Percentiles rank a stretch among this genome's conserved stretches.
These are phyloP conservation scores for Erebia palarica DNA, from an alignment of 2,888 invertebrate genomes.

Conservation along the genomic window DNA sequence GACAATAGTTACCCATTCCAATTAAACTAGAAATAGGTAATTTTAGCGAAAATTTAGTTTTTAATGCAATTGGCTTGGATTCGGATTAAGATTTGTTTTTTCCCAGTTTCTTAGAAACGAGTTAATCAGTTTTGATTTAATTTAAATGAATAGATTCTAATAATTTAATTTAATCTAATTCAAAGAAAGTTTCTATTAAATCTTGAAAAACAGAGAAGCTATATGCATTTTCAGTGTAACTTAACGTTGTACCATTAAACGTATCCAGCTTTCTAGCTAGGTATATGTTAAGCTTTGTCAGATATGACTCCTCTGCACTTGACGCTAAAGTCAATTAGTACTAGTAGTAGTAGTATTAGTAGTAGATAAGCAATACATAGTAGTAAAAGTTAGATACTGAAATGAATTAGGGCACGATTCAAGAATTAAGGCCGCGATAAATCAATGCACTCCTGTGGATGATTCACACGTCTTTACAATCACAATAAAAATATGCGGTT, in stretches of 20 bases:
- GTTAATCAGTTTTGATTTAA: background rate
- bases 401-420: conserved; percentile 26
- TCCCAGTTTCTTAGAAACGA: background rate
- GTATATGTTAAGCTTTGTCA: too few species aligned
- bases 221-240: background rate
- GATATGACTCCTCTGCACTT: too few species aligned
- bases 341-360: too few species aligned
- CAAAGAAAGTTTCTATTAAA: background rate
- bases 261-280: background rate
- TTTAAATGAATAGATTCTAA: background rate
- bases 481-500: conserved; percentile 42
- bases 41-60: too few species aligned
- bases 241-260: background rate
- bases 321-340: background rate
- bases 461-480: conserved; percentile 49
- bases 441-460: conserved; percentile 47
- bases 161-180: background rate
- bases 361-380: background rate
- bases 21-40: background rate
- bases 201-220: background rate
- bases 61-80: background rate
- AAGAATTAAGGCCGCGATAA: conserved; percentile 33
- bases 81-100: background rate
- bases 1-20: background rate
- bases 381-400: background rate